These are phyloP conservation scores for Suillia variegata DNA, from an alignment of 2,888 invertebrate genomes.

Conservation along the genomic window DNA sequence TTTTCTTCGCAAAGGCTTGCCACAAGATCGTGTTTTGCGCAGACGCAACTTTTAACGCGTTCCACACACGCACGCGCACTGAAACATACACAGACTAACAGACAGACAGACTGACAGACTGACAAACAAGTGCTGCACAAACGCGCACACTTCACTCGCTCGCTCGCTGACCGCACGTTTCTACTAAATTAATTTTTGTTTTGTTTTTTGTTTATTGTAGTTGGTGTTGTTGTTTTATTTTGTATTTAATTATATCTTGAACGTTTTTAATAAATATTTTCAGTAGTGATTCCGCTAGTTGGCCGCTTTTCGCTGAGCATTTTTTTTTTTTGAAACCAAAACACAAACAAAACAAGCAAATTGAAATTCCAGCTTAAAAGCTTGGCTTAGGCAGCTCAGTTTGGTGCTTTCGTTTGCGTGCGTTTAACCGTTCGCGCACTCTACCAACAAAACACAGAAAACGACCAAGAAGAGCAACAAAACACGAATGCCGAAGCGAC, in stretches of 20 bases:
- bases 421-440: neutral
- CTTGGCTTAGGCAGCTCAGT: neutral
- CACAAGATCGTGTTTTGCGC: neutral
- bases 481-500: too few species aligned
- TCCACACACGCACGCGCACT: neutral
- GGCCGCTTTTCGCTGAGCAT: neutral
- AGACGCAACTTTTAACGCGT: slow-evolving; percentile 6
- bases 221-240: slow-evolving; percentile 6
- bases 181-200: too few species aligned
- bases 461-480: too few species aligned
- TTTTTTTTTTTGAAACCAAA: too few species aligned
- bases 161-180: too few species aligned
- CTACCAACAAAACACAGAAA: too few species aligned
- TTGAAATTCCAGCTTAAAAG: neutral
- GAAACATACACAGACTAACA: slow-evolving; percentile 1
- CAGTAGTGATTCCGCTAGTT: neutral
- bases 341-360: too few species aligned
- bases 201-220: too few species aligned
- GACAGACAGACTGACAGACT: slow-evolving; percentile 1
- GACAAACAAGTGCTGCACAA: too few species aligned
- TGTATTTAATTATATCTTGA: slow-evolving; percentile 2
- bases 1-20: neutral
- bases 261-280: slow-evolving; percentile 5
- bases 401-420: neutral
- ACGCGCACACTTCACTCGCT: slow-evolving; percentile 3